phyloP scores from a whole-genome alignment of 2,797 vertebrate species.

The Alfaro cultratus region DNA sequence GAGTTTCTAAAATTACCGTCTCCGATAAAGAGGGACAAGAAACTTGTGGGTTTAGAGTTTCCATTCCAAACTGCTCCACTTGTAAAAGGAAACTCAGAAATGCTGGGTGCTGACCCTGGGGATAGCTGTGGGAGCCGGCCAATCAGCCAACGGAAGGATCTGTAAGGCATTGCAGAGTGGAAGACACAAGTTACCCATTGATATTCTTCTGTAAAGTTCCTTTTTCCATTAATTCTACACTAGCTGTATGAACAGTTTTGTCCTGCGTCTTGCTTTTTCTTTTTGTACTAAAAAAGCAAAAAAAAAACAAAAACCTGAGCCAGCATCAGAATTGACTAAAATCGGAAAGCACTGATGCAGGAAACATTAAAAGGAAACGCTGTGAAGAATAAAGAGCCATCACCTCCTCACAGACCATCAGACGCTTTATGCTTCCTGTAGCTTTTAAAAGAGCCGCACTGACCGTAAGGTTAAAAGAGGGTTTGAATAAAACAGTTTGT shows the following conservation, averaged over 20 bases:
- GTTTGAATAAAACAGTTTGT: conserved; percentile 22
- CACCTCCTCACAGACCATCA: conserved; percentile 31
- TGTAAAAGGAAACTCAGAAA: conserved; percentile 5
- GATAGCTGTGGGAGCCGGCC: background rate
- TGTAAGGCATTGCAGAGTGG: background rate
- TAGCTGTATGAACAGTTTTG: background rate
- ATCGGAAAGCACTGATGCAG: conserved; percentile 28
- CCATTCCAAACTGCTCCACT: background rate
- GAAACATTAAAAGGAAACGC: conserved; percentile 46
- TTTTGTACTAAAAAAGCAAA: background rate
- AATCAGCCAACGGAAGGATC: background rate
- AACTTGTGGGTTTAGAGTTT: background rate
- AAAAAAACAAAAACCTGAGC: background rate
- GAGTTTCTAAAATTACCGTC: background rate
- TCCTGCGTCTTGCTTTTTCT: background rate
- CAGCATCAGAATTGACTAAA: conserved; percentile 8
- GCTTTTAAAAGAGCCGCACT: conserved; percentile 53
- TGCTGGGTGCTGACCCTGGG: background rate
- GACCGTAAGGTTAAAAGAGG: conserved; percentile 24
- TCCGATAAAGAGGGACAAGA: background rate
- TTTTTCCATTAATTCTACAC: background rate
- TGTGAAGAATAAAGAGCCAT: conserved; percentile 26
- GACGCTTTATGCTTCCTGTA: conserved; percentile 22
- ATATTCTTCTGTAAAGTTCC: background rate
- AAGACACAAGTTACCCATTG: background rate